Conservation (phyloP, 2,888 invertebrate species). For the Diaphora mendica region DNA sequence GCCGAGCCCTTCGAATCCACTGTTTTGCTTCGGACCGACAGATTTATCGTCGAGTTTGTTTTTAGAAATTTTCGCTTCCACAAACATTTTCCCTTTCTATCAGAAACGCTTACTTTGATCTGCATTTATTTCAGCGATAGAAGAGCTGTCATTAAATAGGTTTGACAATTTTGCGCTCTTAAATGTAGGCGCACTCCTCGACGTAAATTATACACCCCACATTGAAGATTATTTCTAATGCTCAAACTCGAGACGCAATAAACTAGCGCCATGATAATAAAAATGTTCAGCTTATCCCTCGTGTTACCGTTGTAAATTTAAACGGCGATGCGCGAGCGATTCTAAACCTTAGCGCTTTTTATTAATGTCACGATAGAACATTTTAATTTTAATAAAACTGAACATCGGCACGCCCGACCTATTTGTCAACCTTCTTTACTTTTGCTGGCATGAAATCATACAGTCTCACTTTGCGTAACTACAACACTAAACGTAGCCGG, state of each 20-base stretch:
- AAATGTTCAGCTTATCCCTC: slow-evolving; percentile 80
- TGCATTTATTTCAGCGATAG: slow-evolving; percentile 41
- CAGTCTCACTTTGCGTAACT: slow-evolving; percentile 78
- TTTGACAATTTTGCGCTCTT: slow-evolving; percentile 52
- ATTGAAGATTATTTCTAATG: slow-evolving; percentile 80
- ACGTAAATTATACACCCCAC: slow-evolving; percentile 69
- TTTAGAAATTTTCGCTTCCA: slow-evolving; percentile 67
- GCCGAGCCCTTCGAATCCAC: slow-evolving; percentile 73
- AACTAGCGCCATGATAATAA: slow-evolving; percentile 82
- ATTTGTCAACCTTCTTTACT: slow-evolving; percentile 87
- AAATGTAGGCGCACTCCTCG: slow-evolving; percentile 51
- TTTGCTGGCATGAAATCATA: slow-evolving; percentile 85
- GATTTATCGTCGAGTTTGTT: slow-evolving; percentile 76
- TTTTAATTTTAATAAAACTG: slow-evolving; percentile 86
- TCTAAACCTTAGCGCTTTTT: slow-evolving; percentile 77
- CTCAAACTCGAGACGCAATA: slow-evolving; percentile 79
- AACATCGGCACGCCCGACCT: slow-evolving; percentile 84
- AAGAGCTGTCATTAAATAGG: slow-evolving; percentile 52
- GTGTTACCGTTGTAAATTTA: slow-evolving; percentile 78
- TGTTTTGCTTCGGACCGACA: slow-evolving; percentile 66
- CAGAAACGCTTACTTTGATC: slow-evolving; percentile 46
- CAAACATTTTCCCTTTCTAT: slow-evolving; percentile 57
- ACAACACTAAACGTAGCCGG: slow-evolving; percentile 62
- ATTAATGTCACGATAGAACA: slow-evolving; percentile 81
- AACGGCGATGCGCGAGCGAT: slow-evolving; percentile 65